Conservation (phyloP, 2,888 invertebrate genomes). For the Neoscelio sp. region DNA sequence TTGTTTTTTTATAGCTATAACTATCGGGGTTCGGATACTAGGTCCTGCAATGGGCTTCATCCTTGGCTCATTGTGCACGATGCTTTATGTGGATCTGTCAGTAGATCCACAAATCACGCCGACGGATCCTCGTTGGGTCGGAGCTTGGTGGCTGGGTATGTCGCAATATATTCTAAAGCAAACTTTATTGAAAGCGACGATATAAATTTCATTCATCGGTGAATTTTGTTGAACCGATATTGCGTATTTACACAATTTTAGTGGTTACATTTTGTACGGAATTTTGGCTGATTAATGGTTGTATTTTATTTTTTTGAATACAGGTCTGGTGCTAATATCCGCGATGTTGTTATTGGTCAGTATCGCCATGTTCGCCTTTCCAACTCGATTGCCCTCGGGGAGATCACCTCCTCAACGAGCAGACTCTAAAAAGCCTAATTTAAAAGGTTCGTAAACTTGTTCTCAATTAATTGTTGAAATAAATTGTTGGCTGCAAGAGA, state of each 20-base stretch:
- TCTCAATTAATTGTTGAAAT: neutral
- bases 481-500: neutral
- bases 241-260: too few relatives aligned
- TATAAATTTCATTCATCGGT: too few relatives aligned
- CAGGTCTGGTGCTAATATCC: constrained; percentile 93
- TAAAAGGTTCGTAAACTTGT: constrained; percentile 85
- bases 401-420: constrained; percentile 76
- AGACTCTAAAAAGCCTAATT: constrained; percentile 85
- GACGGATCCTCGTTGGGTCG: constrained; percentile 95
- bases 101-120: constrained; percentile 90
- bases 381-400: constrained; percentile 88
- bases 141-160: constrained; percentile 98
- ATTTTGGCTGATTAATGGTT: too few relatives aligned
- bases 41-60: constrained; percentile 96
- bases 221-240: too few relatives aligned
- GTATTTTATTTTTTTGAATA: constrained; percentile 68
- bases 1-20: constrained; percentile 88
- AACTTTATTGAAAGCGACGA: too few relatives aligned
- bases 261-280: too few relatives aligned
- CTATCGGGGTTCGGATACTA: constrained; percentile 95
- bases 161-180: constrained; percentile 1
- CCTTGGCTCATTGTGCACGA: constrained; percentile 94
- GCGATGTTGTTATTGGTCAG: constrained; percentile 92
- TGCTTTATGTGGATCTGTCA: constrained; percentile 92
- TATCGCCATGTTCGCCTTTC: constrained; percentile 95